phyloP scores from a whole-genome alignment of 2,113 vertebrate species.

The Archilochus colubris region DNA sequence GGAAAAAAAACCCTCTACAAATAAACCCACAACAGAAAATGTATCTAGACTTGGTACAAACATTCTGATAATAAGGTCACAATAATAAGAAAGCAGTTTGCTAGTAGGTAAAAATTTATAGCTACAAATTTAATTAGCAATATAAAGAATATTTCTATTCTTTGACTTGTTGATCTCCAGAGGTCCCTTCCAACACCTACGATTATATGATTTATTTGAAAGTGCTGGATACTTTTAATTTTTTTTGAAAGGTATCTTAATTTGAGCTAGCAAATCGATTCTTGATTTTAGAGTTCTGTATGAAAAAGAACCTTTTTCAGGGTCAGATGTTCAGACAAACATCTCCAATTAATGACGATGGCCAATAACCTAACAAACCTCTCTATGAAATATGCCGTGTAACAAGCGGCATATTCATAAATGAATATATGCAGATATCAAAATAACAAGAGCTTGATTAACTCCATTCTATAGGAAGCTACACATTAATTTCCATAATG shows the following conservation, averaged over 20 bases:
- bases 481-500: slow-evolving; percentile 42
- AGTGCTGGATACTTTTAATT: not conserved
- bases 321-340: not conserved
- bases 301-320: not conserved
- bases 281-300: not conserved
- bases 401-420: not conserved
- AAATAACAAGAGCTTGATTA: slow-evolving; percentile 60
- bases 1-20: not conserved
- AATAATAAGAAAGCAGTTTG: not conserved
- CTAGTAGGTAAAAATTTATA: not conserved
- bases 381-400: not conserved
- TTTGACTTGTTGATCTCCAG: too few relatives aligned
- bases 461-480: slow-evolving; percentile 53
- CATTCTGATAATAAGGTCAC: not conserved
- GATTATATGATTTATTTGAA: not conserved
- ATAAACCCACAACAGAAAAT: not conserved
- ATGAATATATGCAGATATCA: slow-evolving; percentile 29
- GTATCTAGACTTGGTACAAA: not conserved
- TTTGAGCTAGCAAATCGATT: not conserved
- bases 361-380: not conserved
- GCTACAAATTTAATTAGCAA: not conserved
- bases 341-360: not conserved
- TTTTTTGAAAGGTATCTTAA: not conserved
- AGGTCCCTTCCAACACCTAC: too few relatives aligned
- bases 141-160: not conserved